Evolutionary conservation across 2,797 vertebrate species (phyloP).

Genomic region (Astyanax mexicanus): DNA sequence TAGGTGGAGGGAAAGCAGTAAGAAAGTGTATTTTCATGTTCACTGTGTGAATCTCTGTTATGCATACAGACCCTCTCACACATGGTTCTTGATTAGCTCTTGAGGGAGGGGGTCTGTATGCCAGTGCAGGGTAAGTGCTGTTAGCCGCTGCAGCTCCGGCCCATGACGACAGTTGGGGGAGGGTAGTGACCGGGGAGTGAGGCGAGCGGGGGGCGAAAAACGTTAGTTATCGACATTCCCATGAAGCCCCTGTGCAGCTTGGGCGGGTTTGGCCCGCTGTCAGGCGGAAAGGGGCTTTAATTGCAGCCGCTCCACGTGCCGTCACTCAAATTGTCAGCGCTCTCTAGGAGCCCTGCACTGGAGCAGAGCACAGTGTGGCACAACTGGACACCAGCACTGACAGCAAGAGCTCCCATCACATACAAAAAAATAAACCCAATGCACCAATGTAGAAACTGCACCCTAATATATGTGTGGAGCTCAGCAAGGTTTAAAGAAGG

Average conservation of each 20-base stretch:
- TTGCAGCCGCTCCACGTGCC: constrained; percentile 50
- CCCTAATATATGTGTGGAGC: background rate
- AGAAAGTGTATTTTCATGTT: background rate
- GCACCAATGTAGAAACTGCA: background rate
- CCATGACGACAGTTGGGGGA: background rate
- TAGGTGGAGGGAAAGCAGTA: background rate
- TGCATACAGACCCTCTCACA: constrained; percentile 19
- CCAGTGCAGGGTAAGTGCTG: background rate
- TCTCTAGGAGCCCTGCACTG: constrained; percentile 6
- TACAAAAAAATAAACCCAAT: background rate
- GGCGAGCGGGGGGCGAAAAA: constrained; percentile 34
- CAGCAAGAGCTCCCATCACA: background rate
- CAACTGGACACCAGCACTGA: constrained; percentile 8
- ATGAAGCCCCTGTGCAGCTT: constrained; percentile 22
- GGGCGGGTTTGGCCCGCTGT: constrained; percentile 28
- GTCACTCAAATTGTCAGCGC: constrained; percentile 33
- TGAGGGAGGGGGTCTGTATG: constrained; percentile 60
- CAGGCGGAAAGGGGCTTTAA: constrained; percentile 68
- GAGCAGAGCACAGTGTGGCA: background rate
- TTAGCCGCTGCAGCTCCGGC: constrained; percentile 1
- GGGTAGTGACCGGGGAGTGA: constrained; percentile 57
- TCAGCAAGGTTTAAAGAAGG: background rate
- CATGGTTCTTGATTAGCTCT: constrained; percentile 72
- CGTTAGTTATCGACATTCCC: constrained; percentile 39
- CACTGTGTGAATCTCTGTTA: constrained; percentile 11